These are phyloP conservation scores for Scortum barcoo DNA, from an alignment of 2,113 vertebrate species.

Conservation along the genomic window DNA sequence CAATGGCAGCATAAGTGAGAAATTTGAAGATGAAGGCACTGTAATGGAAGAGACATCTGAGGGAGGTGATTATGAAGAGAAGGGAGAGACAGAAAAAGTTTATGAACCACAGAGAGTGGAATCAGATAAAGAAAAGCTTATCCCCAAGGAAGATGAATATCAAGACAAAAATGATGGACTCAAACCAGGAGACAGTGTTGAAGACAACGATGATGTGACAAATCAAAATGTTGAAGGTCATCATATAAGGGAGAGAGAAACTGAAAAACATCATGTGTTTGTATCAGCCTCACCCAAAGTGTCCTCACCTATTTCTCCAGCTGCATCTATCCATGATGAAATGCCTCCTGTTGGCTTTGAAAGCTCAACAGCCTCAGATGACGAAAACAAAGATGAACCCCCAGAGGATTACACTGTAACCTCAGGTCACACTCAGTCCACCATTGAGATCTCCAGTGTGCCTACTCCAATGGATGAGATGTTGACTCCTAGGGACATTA, in stretches of 20 bases:
- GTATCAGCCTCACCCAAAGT: constrained; percentile 82
- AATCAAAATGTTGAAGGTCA: constrained; percentile 71
- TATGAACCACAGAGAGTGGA: constrained; percentile 86
- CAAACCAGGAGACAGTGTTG: constrained; percentile 73
- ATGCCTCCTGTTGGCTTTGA: constrained; percentile 89
- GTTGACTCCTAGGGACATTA: constrained; percentile 92
- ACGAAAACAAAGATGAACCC: constrained; percentile 91
- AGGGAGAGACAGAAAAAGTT: constrained; percentile 92
- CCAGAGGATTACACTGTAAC: constrained; percentile 91
- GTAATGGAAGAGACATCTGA: constrained; percentile 93
- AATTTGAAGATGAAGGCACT: constrained; percentile 94
- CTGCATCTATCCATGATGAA: constrained; percentile 91
- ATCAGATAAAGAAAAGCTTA: constrained; percentile 71
- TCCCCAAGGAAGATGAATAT: constrained; percentile 72
- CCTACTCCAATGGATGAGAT: constrained; percentile 96
- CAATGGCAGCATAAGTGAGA: constrained; percentile 87
- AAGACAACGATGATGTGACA: constrained; percentile 81
- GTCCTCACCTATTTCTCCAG: constrained; percentile 87
- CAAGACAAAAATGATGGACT: constrained; percentile 17
- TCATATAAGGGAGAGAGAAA: constrained; percentile 82
- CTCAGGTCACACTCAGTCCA: constrained; percentile 93
- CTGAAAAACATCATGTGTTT: constrained; percentile 80
- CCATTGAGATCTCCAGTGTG: constrained; percentile 94
- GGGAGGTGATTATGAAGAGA: constrained; percentile 93
- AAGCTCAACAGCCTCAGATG: constrained; percentile 91